Base-by-base conservation (phyloP, 2,888 invertebrate species). In the Euphydryas editha region DNA sequence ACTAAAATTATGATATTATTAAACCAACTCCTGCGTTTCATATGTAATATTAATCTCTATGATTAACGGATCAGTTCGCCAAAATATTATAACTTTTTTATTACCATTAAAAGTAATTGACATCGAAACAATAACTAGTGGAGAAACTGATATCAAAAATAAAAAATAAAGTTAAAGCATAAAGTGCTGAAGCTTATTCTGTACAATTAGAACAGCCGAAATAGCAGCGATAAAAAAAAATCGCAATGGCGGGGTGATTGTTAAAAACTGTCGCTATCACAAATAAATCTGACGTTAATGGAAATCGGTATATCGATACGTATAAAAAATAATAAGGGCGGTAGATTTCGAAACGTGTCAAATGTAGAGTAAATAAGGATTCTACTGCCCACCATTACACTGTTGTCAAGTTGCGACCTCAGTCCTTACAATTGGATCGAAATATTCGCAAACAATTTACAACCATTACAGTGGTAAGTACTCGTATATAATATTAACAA, bases 171-270 rank as follows among this genome's bases (percentile, higher is more conserved):
- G 5, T 5, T 15, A 13, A 46, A 39, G 44, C 15, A 39, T 44
- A 36, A 54, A 54, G 36, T 21, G 42, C 61, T 66, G 30, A 30
- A 30, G 30, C 30, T 30, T 24, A 24, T 24, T 30, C 30, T 30
- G 4, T 30, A 10, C 18, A 58, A 58, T 62, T 44, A 66, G 61
- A 30, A 42, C 42, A 51, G 55, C 30, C 57, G 49, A 55, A 69
- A 65, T 56, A 36, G 57, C 55, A 59, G 51, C 56, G 65, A 70
- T 68, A 62, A 70, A 68, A 62, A 70, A 68, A 73, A 72, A 72
- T 71, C 65, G 72, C 72, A 66, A 69, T 2, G 6, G 4, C 5
- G 30, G 30, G 30, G 30, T 4, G 8, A 30, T 30, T 30, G 30
- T 30, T 30, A 30, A 30, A 30, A 30, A 30, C 30, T 3, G 30